Evolutionary conservation across 2,797 vertebrate species (phyloP), one percentile per base, ranked within the genome.

Genomic region (Poecilia velifera): DNA sequence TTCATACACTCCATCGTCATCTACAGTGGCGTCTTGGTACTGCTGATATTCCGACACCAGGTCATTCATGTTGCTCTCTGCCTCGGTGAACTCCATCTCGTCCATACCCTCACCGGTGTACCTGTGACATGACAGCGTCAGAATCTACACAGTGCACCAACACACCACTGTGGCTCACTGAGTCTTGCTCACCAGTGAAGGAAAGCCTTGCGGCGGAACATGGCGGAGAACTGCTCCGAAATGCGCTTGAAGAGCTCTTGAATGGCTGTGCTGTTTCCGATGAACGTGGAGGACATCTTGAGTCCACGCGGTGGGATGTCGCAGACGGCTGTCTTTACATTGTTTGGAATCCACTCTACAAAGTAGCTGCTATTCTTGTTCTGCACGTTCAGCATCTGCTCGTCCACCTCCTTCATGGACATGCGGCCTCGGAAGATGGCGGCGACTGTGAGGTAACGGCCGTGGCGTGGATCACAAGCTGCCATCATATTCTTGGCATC

Each of bases 51-150:
- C 97, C 0, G 97, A 97, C 74, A 98, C 97, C 92, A 97, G 95
- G 95, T 97, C 97, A 12, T 97, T 97, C 97, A 97, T 97, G 93
- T 98, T 98, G 96, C 97, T 99, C 93, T 99, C 98, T 0, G 98
- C 98, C 88, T 98, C 97, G 0, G 97, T 98, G 95, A 98, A 98
- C 96, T 96, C 96, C 93, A 97, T 99, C 96, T 99, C 98, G 6
- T 99, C 98, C 98, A 99, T 99, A 57, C 98, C 98, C 88, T 99
- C 98, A 0, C 98, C 98, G 0, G 97, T 98, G 96, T 99, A 99
- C 98, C 98, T 59, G 55, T n/a, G 28, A n/a, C 9, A 51, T 51
- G 49, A 51, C 1, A 51, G 20, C 49, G 0, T 51, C 6, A 22
- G 20, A 22, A 51, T 51, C 49, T 51, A 51, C 49, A 1, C 20